Evolutionary conservation across 2,888 invertebrate species (phyloP).

Genomic region (Clepsis dumicolana): DNA sequence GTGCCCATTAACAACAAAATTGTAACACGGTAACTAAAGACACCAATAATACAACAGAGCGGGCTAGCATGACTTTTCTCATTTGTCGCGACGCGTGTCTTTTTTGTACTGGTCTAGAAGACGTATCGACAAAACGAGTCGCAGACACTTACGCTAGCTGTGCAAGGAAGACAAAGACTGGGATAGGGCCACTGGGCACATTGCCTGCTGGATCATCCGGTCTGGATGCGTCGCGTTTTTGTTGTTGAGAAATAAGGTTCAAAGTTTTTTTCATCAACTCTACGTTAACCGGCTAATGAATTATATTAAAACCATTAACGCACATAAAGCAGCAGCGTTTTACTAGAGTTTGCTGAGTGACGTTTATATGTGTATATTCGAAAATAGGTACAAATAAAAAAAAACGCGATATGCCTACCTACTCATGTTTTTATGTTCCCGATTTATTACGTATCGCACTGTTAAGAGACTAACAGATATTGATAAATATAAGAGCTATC

Average conservation of each 20-base stretch:
- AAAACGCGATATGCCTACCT: no score
- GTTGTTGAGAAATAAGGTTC: slow-evolving; percentile 30
- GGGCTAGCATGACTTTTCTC: slow-evolving; percentile 1
- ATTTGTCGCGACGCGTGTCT: neutral
- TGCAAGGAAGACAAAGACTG: slow-evolving; percentile 13
- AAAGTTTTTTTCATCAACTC: neutral
- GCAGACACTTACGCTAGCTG: neutral
- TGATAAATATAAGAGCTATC: no score
- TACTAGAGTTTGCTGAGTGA: no score
- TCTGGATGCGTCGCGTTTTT: slow-evolving; percentile 3
- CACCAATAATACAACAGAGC: slow-evolving; percentile 32
- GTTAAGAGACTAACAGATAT: no score
- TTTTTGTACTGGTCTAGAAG: neutral
- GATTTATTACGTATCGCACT: no score
- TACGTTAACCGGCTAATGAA: neutral
- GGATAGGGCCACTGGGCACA: slow-evolving; percentile 23
- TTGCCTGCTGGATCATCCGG: slow-evolving; percentile 12
- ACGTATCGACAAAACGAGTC: neutral
- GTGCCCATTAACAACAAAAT: neutral
- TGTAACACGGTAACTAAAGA: slow-evolving; percentile 34
- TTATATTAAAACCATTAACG: no score
- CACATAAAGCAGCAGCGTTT: no score
- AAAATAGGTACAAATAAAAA: no score
- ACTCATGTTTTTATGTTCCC: no score
- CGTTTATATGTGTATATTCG: no score